Conservation (phyloP, 2,113 vertebrate genomes). For the Ictalurus punctatus region DNA sequence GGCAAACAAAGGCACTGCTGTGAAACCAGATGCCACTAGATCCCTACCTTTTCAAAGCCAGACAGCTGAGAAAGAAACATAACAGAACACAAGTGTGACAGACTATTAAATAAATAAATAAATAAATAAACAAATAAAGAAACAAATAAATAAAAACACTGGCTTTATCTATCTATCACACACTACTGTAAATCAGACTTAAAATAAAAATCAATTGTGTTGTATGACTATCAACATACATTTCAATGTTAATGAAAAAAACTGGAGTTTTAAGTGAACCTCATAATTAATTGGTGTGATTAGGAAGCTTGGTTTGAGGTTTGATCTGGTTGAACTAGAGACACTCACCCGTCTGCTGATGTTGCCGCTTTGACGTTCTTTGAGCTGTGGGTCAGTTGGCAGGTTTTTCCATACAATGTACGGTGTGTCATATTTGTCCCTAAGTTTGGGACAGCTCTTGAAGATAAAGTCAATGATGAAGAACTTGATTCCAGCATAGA, state of each 20-base stretch:
- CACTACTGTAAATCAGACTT: neutral
- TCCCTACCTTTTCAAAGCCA: conserved; percentile 84
- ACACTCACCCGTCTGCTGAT: conserved; percentile 80
- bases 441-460: conserved; percentile 89
- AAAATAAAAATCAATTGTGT: neutral
- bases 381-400: conserved; percentile 94
- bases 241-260: neutral
- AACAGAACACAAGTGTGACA: conserved; percentile 74
- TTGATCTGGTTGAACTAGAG: neutral
- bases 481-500: conserved; percentile 93
- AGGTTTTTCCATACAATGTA: conserved; percentile 89
- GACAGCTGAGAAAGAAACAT: conserved; percentile 83
- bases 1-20: conserved; percentile 61
- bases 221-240: neutral
- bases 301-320: neutral
- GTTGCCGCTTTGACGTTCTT: conserved; percentile 78
- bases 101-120: conserved; percentile 61
- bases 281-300: neutral
- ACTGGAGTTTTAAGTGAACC: neutral
- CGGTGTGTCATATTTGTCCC: conserved; percentile 90
- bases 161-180: neutral
- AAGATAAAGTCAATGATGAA: conserved; percentile 96
- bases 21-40: conserved; percentile 63
- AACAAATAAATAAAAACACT: neutral
- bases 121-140: neutral